Conservation (phyloP, 2,113 vertebrate species). For the Etheostoma cragini region DNA sequence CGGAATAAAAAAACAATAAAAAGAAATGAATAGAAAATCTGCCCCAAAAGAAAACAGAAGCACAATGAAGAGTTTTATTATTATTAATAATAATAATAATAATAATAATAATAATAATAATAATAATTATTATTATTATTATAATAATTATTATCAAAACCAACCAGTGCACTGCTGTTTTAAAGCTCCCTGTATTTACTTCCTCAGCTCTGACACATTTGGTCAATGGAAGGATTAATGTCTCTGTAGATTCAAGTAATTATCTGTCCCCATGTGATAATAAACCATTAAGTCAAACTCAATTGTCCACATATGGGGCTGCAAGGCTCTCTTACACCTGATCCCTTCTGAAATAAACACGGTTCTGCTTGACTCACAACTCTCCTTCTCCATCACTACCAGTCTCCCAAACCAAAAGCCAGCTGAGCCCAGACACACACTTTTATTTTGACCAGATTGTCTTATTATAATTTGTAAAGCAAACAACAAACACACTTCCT, state of each 20-base stretch:
- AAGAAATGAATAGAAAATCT: background rate
- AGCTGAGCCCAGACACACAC: conserved; percentile 53
- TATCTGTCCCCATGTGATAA: conserved; percentile 65
- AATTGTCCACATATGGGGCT: conserved; percentile 46
- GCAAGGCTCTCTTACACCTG: conserved; percentile 59
- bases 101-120: too few relatives aligned
- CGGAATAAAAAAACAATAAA: background rate
- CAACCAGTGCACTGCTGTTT: background rate
- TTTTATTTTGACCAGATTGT: conserved; percentile 56
- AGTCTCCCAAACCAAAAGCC: conserved; percentile 41
- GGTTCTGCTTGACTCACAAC: conserved; percentile 9
- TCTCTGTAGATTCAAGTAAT: conserved; percentile 48
- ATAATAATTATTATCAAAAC: background rate
- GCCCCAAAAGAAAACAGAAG: background rate
- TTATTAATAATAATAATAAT: background rate
- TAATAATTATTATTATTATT: too few relatives aligned
- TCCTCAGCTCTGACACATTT: conserved; percentile 30
- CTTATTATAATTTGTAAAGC: conserved; percentile 24
- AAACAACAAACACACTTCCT: background rate
- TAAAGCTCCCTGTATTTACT: background rate
- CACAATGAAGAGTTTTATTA: background rate
- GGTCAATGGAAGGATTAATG: conserved; percentile 39
- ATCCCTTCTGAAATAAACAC: conserved; percentile 51
- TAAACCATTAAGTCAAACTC: conserved; percentile 63
- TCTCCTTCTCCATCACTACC: conserved; percentile 17